Percentiles rank a stretch among this genome's conserved stretches.
These are phyloP conservation scores for Megatriorchis doriae DNA, from an alignment of 2,113 vertebrate genomes.

Conservation along the genomic window DNA sequence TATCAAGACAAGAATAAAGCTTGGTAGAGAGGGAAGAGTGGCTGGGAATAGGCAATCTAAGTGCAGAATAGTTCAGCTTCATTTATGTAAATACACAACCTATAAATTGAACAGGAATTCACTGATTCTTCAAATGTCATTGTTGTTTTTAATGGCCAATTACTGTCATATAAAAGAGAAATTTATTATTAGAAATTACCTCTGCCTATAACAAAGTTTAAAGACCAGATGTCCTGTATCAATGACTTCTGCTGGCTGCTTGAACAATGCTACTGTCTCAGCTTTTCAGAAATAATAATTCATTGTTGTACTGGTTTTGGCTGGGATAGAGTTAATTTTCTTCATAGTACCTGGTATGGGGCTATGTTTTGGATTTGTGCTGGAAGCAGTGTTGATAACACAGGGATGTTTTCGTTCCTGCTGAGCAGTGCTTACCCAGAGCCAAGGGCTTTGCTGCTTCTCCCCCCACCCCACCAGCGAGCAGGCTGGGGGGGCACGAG, in stretches of 20 bases:
- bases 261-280: not conserved
- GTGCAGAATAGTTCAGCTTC: not conserved
- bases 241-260: not conserved
- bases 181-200: not conserved
- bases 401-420: not conserved
- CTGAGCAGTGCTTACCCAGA: not conserved
- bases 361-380: not conserved
- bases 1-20: not conserved
- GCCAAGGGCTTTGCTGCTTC: not conserved
- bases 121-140: not conserved
- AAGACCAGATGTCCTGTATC: not conserved
- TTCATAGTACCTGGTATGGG: not conserved
- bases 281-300: not conserved
- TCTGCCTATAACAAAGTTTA: not conserved
- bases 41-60: not conserved
- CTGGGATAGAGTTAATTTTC: not conserved
- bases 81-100: not conserved
- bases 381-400: not conserved
- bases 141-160: not conserved
- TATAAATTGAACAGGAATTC: not conserved
- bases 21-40: not conserved
- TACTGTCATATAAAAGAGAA: not conserved
- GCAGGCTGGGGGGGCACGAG: not conserved
- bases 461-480: fast-evolving
- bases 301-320: not conserved